Conservation (phyloP, 1,140 invertebrate genomes). For the Penaeus japonicus region DNA sequence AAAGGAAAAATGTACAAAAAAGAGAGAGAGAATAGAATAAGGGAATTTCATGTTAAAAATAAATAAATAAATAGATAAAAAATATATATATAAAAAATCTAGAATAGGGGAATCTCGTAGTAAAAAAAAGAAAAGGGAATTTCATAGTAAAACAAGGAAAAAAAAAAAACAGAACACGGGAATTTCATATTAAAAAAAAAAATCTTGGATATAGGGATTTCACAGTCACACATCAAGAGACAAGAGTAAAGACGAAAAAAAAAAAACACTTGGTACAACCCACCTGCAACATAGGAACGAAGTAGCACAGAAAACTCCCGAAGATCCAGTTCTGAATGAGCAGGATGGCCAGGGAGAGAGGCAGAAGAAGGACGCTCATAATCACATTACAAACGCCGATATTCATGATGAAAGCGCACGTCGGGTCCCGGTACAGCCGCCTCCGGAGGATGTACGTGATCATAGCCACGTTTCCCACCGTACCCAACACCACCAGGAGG, state of each 20-base stretch:
- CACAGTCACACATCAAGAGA: neutral
- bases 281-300: conserved; percentile 47
- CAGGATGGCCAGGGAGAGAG: conserved; percentile 39
- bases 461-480: conserved; percentile 31
- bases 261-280: neutral
- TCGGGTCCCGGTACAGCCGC: conserved; percentile 36
- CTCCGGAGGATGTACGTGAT: conserved; percentile 39
- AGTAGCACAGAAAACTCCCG: conserved; percentile 42
- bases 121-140: too few relatives aligned
- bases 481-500: conserved; percentile 17
- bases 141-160: too few relatives aligned
- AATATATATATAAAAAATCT: too few relatives aligned
- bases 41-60: too few relatives aligned
- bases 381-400: conserved; percentile 33
- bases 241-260: neutral
- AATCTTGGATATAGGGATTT: too few relatives aligned
- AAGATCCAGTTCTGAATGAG: conserved; percentile 50
- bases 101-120: too few relatives aligned
- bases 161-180: too few relatives aligned
- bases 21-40: neutral
- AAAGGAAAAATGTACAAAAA: too few relatives aligned
- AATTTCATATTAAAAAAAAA: too few relatives aligned
- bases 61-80: too few relatives aligned
- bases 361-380: conserved; percentile 31
- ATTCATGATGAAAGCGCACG: conserved; percentile 37